Base-by-base conservation (phyloP, 2,888 invertebrate genomes). In the Leptopilina drosophilae region DNA sequence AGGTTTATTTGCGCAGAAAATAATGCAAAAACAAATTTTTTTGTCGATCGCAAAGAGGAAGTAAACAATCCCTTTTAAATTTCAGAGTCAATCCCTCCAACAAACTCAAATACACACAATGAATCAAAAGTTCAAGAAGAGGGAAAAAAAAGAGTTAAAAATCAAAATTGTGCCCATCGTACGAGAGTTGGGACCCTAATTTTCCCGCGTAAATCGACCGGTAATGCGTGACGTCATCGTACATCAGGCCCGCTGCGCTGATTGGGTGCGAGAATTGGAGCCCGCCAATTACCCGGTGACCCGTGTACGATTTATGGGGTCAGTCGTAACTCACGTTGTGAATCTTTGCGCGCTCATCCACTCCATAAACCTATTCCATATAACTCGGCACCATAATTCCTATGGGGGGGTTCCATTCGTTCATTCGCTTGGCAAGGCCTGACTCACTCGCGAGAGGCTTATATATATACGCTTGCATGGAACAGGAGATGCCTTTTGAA, bases 211-310 rank as follows among this genome's bases (percentile, higher is more conserved):
- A 89, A 89, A 89, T 90, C 87, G 85, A 33, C 80, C 82, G 85
- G 86, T 90, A 89, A 90, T 87, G 82, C 86, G 85, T 89, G 89
- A 88, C 89, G 89, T 89, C 89, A 88, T 89, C 88, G 86, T 88
- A 88, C 87, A 88, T 89, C 89, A 88, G 84, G 76, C 77, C 77
- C 80, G 42, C 80, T 77, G 82, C 82, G 87, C 84, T 88, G 90
- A 90, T 90, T 88, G 90, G 90, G 90, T 90, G 89, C 88, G 89
- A 90, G 89, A 90, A 90, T 89, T 87, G 88, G 88, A 86, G 86
- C 88, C 85, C 87, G 88, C 89, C 90, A 90, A 90, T 90, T 89
- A 89, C 88, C 84, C 77, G 83, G 84, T 89, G 89, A 90, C 88
- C 90, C 82, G 85, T 67, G 78, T 81, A 80, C 85, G 86, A 90